Base-by-base conservation (phyloP, 2,888 invertebrate species). In the Hypomecis atomaria region DNA sequence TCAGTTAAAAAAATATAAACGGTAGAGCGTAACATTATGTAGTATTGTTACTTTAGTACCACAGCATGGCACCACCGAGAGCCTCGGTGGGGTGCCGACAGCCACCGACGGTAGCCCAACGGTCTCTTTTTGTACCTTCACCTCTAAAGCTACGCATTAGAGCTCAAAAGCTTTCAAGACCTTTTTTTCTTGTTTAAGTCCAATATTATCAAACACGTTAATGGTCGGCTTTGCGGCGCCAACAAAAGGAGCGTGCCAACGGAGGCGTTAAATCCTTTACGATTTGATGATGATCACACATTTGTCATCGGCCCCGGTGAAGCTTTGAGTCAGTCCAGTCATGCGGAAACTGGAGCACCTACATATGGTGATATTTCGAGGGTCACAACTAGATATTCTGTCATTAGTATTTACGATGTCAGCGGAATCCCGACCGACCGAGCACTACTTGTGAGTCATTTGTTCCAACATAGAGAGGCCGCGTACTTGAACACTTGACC, bases 181-280 rank as follows among this genome's bases (percentile, higher is more conserved):
- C 38, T 60, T 70, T 62, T 68, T 69, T 68, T 67, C 65, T 62
- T 67, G 54, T 67, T 62, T 62, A 63, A 66, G 66, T 74, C 85
- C 87, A 88, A 84, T 89, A 82, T 91, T 90, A 92, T 90, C 91
- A 92, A 92, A 92, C 91, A 92, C 88, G 87, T 88, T 92, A 91
- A 92, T 92, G 92, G 90, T 81, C 88, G 88, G 89, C 90, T 88
- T 92, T 92, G 90, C 91, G 84, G 79, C 81, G 75, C 84, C 88
- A 89, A 92, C 92, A 92, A 92, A 92, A 88, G 90, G 86, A 92
- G 90, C 87, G 90, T 90, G 93, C 89, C 86, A 92, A 92, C 88
- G 81, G 89, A 92, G 90, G 92, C 93, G 93, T 93, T 92, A 93
- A 93, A 93, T 93, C 93, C 93, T 90, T 92, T 88, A 90, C 91